A percentile compares a stretch with the other conserved stretches of the same genome.
Evolutionary conservation across 1,140 invertebrate genomes (phyloP).

Genomic region (Dolichoris vasculosae): DNA sequence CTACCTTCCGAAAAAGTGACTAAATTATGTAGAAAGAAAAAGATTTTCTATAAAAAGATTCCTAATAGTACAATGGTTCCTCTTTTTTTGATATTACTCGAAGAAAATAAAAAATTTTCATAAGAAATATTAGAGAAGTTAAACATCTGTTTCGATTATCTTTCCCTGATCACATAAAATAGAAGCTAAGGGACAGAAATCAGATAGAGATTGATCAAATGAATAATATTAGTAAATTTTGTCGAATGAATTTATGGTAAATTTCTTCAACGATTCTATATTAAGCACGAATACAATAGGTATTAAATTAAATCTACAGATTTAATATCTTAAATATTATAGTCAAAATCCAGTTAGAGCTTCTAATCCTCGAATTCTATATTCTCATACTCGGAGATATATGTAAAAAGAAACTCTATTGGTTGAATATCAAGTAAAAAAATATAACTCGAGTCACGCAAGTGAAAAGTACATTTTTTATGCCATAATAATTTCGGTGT

Average conservation of each 20-base stretch:
- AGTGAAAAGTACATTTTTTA: neutral
- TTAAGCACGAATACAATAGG: neutral
- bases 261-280: neutral
- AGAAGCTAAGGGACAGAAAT: neutral
- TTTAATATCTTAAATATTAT: neutral
- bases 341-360: neutral
- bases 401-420: neutral
- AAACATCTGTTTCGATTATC: neutral
- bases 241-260: neutral
- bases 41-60: too few relatives aligned
- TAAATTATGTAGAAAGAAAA: too few relatives aligned
- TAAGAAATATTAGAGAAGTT: neutral
- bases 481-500: neutral
- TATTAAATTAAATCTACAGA: neutral
- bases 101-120: neutral
- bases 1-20: too few relatives aligned
- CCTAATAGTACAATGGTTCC: too few relatives aligned
- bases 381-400: neutral
- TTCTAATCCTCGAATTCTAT: neutral
- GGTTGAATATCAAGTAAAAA: neutral
- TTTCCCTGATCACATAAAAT: neutral
- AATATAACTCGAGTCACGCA: neutral
- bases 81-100: neutral
- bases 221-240: neutral
- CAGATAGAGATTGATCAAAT: neutral